These are phyloP conservation scores for Enchytraeus crypticus DNA, from an alignment of 2,888 invertebrate species.

Conservation along the genomic window DNA sequence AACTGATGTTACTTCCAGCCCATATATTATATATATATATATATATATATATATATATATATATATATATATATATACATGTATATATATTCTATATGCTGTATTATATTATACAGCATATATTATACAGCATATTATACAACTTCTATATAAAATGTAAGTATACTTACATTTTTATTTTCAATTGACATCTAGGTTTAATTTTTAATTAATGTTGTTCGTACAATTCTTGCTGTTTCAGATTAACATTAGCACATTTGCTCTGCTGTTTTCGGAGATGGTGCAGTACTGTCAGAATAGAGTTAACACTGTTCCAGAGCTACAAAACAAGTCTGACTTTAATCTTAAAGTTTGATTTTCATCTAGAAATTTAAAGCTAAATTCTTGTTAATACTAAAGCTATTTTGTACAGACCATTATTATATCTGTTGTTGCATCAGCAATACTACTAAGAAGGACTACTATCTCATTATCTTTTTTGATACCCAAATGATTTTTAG, in stretches of 20 bases:
- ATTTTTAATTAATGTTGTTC: not conserved
- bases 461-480: too few species aligned
- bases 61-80: too few species aligned
- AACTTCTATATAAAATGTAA: too few species aligned
- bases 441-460: too few species aligned
- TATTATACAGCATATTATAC: too few species aligned
- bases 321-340: constrained; percentile 65
- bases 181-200: not conserved
- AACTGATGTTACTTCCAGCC: too few species aligned
- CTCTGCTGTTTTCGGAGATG: constrained; percentile 91
- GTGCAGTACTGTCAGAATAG: constrained; percentile 88
- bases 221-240: constrained; percentile 33
- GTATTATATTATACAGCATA: too few species aligned
- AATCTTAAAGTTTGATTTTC: not conserved
- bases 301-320: constrained; percentile 84
- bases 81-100: too few species aligned
- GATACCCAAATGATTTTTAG: too few species aligned
- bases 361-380: not conserved
- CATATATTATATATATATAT: too few species aligned
- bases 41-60: too few species aligned
- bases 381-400: not conserved
- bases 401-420: not conserved
- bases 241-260: constrained; percentile 77
- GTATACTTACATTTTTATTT: constrained; percentile 8
- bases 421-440: too few species aligned